Evolutionary conservation across 2,113 vertebrate species (phyloP).

Genomic region (Thunnus thynnus): DNA sequence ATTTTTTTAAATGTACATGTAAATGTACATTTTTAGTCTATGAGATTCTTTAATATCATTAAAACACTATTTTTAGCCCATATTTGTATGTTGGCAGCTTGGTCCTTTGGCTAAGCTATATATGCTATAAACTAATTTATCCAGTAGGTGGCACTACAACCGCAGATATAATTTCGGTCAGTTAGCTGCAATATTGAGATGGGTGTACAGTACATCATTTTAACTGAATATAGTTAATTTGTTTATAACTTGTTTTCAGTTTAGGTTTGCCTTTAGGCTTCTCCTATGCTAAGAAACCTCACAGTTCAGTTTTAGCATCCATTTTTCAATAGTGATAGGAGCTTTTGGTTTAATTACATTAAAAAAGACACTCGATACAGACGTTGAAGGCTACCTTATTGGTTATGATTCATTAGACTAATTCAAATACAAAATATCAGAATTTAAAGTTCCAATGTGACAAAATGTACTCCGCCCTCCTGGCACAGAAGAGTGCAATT

Average conservation of each 20-base stretch:
- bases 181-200: too few species aligned
- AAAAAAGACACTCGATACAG: background rate
- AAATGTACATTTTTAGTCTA: background rate
- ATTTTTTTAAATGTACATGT: too few species aligned
- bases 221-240: background rate
- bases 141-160: constrained; percentile 58
- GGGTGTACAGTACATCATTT: background rate
- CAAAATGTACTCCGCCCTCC: too few species aligned
- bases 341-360: background rate
- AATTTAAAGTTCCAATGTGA: too few species aligned
- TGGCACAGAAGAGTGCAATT: too few species aligned
- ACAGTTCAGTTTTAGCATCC: too few species aligned
- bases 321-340: background rate
- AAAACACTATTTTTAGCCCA: too few species aligned
- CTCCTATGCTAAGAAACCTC: background rate
- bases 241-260: background rate
- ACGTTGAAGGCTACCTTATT: background rate
- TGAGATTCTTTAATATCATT: too few species aligned
- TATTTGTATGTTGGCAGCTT: background rate
- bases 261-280: background rate
- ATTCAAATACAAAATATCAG: too few species aligned
- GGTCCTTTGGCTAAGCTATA: background rate
- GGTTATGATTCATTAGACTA: too few species aligned
- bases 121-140: background rate
- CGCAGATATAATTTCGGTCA: background rate